Evolutionary conservation across 2,797 vertebrate species (phyloP), one percentile per base, ranked within the genome.

Genomic region (Sebastes steindachneri): DNA sequence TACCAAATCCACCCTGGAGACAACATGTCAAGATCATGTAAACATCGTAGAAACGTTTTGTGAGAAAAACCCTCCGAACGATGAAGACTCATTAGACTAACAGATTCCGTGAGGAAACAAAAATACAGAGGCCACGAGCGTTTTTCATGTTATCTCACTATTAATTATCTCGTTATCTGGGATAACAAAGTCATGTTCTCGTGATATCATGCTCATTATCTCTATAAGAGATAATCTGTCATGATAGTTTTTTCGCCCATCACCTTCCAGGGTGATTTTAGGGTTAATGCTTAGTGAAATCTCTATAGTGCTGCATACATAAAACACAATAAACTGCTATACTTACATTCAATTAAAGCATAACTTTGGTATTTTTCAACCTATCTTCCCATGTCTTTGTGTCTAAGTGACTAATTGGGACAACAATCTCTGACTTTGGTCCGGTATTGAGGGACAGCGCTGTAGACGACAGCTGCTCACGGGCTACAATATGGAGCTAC

Each of bases 31-130:
- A 51, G 1, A 9, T 51, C 17, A 51, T 51, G 48, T 51, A 7
- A 7, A 51, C 48, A 51, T n/a, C 19, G 0, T n/a, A 51, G 48
- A n/a, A 41, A 41, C 12, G 7, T 0, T 0, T 19, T 2, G 45
- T 15, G 37, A 41, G 37, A 6, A 45, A 48, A 48, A 48, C 41
- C 41, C 41, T 19, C 41, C 41, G 15, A 1, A 19, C 15, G 15
- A 17, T 3, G 41, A 48, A 19, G 41, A 48, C 41, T 48, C 41
- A 48, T 48, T 17, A 48, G 15, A 48, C 41, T 19, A 48, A 48
- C 48, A 17, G 7, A 51, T 51, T 51, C 19, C 1, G 41, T 17
- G 48, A 51, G 19, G 19, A 51, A 51, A 48, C 41, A 48, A 48
- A 48, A 48, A 48, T 48, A 48, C 41, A 7, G 41, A 48, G 19